phyloP scores from a whole-genome alignment of 2,113 vertebrate species.

The Pseudorhombus dupliciocellatus region DNA sequence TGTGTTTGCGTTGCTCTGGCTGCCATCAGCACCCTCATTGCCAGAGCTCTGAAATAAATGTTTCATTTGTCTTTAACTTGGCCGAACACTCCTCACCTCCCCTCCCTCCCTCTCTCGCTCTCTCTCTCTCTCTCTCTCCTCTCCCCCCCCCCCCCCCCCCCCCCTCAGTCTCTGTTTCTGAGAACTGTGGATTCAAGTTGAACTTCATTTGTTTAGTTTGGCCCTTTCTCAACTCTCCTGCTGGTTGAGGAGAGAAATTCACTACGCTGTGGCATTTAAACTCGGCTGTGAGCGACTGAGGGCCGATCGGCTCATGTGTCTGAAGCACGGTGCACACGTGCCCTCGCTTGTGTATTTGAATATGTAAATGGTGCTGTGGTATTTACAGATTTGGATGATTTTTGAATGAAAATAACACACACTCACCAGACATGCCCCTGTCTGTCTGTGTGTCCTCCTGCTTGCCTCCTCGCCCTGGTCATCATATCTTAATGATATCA shows the following conservation, averaged over 20 bases:
- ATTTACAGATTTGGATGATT: constrained; percentile 34
- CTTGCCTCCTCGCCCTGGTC: constrained; percentile 1
- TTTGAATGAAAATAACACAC: neutral
- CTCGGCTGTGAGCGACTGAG: constrained; percentile 33
- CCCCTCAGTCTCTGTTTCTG: constrained; percentile 39
- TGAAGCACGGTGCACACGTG: neutral
- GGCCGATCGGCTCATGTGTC: constrained; percentile 9
- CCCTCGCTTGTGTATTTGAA: constrained; percentile 10
- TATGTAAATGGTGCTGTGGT: neutral
- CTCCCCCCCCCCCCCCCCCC: constrained; percentile 28
- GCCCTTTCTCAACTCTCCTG: constrained; percentile 61
- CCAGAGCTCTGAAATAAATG: constrained; percentile 60
- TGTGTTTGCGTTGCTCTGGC: constrained; percentile 34
- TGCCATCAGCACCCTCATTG: constrained; percentile 28
- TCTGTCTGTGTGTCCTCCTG: constrained; percentile 2
- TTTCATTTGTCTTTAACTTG: constrained; percentile 70
- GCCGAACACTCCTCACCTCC: constrained; percentile 45
- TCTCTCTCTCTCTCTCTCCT: constrained; percentile 17
- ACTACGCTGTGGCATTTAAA: constrained; percentile 52
- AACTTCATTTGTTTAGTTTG: constrained; percentile 64
- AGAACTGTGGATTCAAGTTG: constrained; percentile 53
- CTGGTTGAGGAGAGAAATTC: constrained; percentile 42
- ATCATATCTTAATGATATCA: constrained; percentile 65
- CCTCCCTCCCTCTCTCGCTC: constrained; percentile 24
- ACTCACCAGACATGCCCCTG: neutral